Evolutionary conservation across 1,140 invertebrate species (phyloP).

Genomic region (Bombyx mori): DNA sequence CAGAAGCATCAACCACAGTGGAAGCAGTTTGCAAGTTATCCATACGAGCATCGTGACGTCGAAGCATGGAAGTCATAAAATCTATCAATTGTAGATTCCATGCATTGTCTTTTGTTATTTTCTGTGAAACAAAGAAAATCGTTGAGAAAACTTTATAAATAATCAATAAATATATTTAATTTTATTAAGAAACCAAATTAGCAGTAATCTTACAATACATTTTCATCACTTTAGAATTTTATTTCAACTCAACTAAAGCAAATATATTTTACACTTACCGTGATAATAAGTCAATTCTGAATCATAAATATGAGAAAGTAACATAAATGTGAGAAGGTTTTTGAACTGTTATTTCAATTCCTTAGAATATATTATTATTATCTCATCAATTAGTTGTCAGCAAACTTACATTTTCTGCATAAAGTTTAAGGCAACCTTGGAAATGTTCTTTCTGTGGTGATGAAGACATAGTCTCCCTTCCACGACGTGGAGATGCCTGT

Average conservation of each 20-base stretch:
- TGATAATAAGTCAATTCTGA: too few species aligned
- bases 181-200: background rate
- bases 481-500: slow-evolving; percentile 30
- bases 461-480: slow-evolving; percentile 45
- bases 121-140: slow-evolving; percentile 63
- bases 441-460: slow-evolving; percentile 77
- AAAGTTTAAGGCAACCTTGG: slow-evolving; percentile 77
- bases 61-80: slow-evolving; percentile 81
- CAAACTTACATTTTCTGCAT: slow-evolving; percentile 75
- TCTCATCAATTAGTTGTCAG: too few species aligned
- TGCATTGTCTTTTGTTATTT: slow-evolving; percentile 89
- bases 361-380: too few species aligned
- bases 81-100: slow-evolving; percentile 88
- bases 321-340: too few species aligned
- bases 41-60: slow-evolving; percentile 76
- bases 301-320: too few species aligned
- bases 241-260: too few species aligned
- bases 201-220: too few species aligned
- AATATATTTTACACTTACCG: too few species aligned
- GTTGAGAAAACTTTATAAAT: slow-evolving; percentile 1
- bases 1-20: slow-evolving; percentile 84
- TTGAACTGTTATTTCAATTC: too few species aligned
- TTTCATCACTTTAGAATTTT: too few species aligned
- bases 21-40: slow-evolving; percentile 83
- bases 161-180: background rate